Base-by-base conservation (phyloP, 1,140 invertebrate species). In the Tenebrio molitor region DNA sequence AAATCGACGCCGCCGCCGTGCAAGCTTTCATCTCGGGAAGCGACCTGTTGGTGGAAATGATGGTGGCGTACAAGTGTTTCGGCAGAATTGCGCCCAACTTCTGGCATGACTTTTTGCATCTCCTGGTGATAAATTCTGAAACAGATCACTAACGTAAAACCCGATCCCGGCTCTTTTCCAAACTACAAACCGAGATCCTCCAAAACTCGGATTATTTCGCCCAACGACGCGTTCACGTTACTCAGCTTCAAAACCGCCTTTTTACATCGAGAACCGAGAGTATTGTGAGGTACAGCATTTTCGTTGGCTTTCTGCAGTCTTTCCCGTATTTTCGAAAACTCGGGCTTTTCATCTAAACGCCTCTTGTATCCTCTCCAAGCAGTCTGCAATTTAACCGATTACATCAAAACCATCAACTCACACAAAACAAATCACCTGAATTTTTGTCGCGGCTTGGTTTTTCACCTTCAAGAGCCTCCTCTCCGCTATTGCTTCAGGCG, bases 321-420 rank as follows among this genome's bases (percentile, higher is more conserved):
- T 14, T 82, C 79, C 6, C 85, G 78, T 0, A 91, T 70, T 53
- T 83, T 78, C 7, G 72, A 69, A 19, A 87, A 77, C 3, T 84
- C 75, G n/a, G 79, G 46, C 10, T 79, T 76, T 15, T 83, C 66
- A 1, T 73, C 75, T 21, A 80, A 76, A 6, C 91, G 85, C 10
- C 84, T 81, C 10, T 68, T 79, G 76, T 89, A 87, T 1, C 90
- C 90, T 64, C 87, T 87, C 87, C 89, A 92, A n/a, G 85, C 73
- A 10, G 89, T 83, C 85, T 89, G 73, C 2, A 78, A 75, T 53
- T 67, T 15, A 29, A 33, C 25, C 19, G 12, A 65, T 36, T 21
- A 69, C 39, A 62, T 14, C n/a, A 16, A 53, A 41, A 21, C n/a
- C n/a, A 23, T 44, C 12, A 10, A 12, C 29, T 67, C 36, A 70